Base-by-base conservation (phyloP, 35 echinoderm and acorn worm species). In the Ophioderma brevispina region DNA sequence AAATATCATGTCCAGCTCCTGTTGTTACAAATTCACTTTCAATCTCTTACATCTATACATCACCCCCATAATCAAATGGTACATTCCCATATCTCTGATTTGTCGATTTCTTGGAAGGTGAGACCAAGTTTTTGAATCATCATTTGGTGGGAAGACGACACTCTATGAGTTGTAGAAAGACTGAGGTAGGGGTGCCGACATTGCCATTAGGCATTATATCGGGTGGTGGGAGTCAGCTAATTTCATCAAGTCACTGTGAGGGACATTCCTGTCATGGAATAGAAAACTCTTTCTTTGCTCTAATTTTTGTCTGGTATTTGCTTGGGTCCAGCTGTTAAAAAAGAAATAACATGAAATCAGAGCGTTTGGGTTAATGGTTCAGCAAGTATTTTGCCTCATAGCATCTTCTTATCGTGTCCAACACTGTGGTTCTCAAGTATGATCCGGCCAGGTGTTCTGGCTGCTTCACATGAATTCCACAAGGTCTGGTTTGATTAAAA, bases 51-150 rank as follows among this genome's bases (percentile, higher is more conserved):
- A 10, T 43, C 33, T 19, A 38, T 31, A 91, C 84, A 23, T 78
- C 46, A 39, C 91, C 90, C 56, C 86, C 89, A 81, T 98, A 98
- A 21, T 90, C 85, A 84, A 95, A 90, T 31, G 92, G 92, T 33
- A 98, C 96, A 90, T 95, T 98, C 41, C 96, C 96, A 95, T 98
- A 98, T 81, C 86, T 92, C 36, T 77, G 85, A 64, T 94, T 98
- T 1, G 96, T 63, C 92, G 70, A 32, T 55, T 92, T 55, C 90
- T 98, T 0, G 96, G 92, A 76, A 98, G 95, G 35, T 91, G 37
- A 98, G 78, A 25, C 93, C 96, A 59, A 98, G 93, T 63, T 90
- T 94, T 52, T 87, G 91, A 13, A 98, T 94, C 32, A 98, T 38
- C n/a, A n/a, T 80, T 75, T 86, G 1, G 96, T 89, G 1, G 96